Evolutionary conservation across 2,888 invertebrate genomes (phyloP), one percentile per base, ranked within the genome.

Genomic region (Serripes groenlandicus): DNA sequence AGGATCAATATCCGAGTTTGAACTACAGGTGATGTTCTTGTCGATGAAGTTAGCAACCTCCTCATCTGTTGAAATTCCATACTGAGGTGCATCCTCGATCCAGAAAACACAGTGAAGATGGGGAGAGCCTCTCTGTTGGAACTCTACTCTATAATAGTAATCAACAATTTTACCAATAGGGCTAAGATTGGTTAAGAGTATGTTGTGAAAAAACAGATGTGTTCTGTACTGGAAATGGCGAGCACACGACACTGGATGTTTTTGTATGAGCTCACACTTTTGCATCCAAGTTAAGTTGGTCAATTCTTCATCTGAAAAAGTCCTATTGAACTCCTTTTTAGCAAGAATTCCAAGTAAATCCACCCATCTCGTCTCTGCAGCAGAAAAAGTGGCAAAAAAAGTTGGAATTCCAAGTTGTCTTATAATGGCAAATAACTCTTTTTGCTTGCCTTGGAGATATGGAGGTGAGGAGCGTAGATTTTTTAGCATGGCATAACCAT

Each of bases 201-300:
- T 37, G 11, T 37, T 11, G 32, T 37, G 2, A 32, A 88, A 66
- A 15, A 88, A 76, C 21, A 64, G 52, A 37, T 85, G 62, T n/a
- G 84, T 75, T 66, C 74, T 66, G 52, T 74, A 75, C n/a, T 86
- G 73, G 62, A 88, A 88, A 72, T 88, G 79, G 30, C 86, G 58
- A 9, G 86, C 76, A 75, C 82, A 85, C 15, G 76, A 76, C 7
- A 79, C 79, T n/a, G 88, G 78, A 71, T 87, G 79, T 34, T 54
- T 71, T 37, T 49, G n/a, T n/a, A 83, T 76, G 15, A 74, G 60
- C 26, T 68, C 56, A 30, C 32, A 28, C 77, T 84, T 42, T 84
- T 23, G n/a, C 9, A 28, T 9, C 66, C 66, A 75, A n/a, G 66
- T 52, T 11, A 75, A 56, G 4, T 64, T 30, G 30, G 30, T 15